Conservation (phyloP, 1,140 invertebrate species). For the Heliconius congener region DNA sequence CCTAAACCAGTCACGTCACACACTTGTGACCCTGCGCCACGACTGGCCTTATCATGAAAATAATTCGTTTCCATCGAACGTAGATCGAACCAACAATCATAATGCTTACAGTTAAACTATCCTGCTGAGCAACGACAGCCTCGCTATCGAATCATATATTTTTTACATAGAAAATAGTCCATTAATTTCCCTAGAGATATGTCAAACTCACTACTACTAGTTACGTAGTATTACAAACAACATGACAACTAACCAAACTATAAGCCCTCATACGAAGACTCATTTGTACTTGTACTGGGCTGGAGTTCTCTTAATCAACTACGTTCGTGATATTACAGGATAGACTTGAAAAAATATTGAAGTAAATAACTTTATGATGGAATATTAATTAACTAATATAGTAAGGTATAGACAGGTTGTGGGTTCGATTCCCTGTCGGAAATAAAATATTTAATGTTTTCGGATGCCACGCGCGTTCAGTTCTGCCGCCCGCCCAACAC, state of each 20-base stretch:
- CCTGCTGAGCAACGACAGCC: too few relatives aligned
- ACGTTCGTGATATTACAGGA: neutral
- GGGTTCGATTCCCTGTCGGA: too few relatives aligned
- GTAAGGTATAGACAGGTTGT: too few relatives aligned
- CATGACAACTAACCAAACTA: constrained; percentile 2
- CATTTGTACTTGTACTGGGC: constrained; percentile 1
- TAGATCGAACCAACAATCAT: too few relatives aligned
- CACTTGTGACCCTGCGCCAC: too few relatives aligned
- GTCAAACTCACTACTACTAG: neutral
- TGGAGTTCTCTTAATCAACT: neutral
- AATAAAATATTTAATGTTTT: too few relatives aligned
- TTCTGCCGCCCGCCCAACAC: too few relatives aligned
- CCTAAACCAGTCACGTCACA: too few relatives aligned
- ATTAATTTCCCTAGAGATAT: neutral
- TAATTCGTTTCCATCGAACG: too few relatives aligned
- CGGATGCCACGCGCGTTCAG: too few relatives aligned
- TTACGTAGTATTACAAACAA: neutral
- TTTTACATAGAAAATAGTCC: neutral
- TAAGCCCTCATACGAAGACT: neutral
- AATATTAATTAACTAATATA: neutral
- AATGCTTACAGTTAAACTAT: too few relatives aligned
- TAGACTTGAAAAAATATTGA: neutral
- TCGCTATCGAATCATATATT: neutral
- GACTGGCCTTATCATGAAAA: too few relatives aligned
- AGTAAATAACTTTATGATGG: neutral